A percentile compares a stretch with the other conserved stretches of the same genome.
Evolutionary conservation across 2,888 invertebrate genomes (phyloP).

Genomic region (Phaonia tiefii): DNA sequence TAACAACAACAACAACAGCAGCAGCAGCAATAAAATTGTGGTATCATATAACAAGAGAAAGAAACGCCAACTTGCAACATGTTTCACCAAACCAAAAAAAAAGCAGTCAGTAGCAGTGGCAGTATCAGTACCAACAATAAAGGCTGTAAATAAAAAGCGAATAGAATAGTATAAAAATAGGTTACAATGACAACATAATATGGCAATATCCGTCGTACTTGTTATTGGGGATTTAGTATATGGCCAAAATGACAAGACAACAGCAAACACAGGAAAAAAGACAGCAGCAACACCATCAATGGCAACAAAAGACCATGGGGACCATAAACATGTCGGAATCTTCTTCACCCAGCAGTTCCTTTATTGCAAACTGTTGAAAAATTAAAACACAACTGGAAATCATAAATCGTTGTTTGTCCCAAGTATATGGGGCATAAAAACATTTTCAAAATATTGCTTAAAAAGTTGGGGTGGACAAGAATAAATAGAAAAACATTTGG

Average conservation of each 20-base stretch:
- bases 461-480: no score
- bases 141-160: background rate
- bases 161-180: conserved; percentile 49
- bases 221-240: conserved; percentile 14
- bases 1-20: background rate
- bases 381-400: no score
- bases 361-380: no score
- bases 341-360: no score
- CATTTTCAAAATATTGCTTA: no score
- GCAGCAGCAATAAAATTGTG: background rate
- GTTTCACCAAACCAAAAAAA: conserved; percentile 19
- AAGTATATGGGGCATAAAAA: background rate
- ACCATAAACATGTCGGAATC: no score
- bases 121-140: background rate
- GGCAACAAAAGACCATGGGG: no score
- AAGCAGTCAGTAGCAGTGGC: background rate
- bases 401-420: background rate
- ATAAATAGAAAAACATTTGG: no score
- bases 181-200: conserved; percentile 63
- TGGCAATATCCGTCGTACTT: conserved; percentile 1
- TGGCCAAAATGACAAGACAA: background rate
- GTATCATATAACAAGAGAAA: background rate
- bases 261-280: no score
- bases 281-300: no score
- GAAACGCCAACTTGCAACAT: background rate